Percentiles rank a stretch among this genome's conserved stretches.
These are phyloP conservation scores for Cremastinae sp. DNA, from an alignment of 2,888 invertebrate genomes.

Conservation along the genomic window DNA sequence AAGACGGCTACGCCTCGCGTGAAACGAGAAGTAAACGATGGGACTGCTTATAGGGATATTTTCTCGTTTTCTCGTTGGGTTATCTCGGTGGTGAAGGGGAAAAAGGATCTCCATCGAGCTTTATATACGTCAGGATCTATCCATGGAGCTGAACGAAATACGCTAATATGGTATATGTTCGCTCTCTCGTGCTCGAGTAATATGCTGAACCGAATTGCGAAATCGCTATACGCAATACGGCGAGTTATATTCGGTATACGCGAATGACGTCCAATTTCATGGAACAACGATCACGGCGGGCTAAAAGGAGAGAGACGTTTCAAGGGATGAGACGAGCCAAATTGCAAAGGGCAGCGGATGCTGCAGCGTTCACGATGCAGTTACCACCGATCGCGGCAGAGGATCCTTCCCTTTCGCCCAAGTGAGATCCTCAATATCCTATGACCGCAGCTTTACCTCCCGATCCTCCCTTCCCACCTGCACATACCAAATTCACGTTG, in stretches of 20 bases:
- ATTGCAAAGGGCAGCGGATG: constrained; percentile 56
- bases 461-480: background rate
- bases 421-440: constrained; percentile 22
- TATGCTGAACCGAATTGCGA: constrained; percentile 61
- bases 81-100: constrained; percentile 1
- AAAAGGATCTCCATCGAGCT: constrained; percentile 39
- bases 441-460: background rate
- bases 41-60: constrained; percentile 38
- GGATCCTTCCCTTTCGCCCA: constrained; percentile 51
- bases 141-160: constrained; percentile 53
- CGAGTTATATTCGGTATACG: constrained; percentile 68
- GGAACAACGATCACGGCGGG: constrained; percentile 72
- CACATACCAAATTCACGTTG: background rate
- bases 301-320: constrained; percentile 13
- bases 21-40: constrained; percentile 23
- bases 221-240: constrained; percentile 52
- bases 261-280: constrained; percentile 74
- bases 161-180: constrained; percentile 49
- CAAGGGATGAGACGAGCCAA: constrained; percentile 31
- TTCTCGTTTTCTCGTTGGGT: constrained; percentile 32
- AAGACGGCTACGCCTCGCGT: constrained; percentile 1
- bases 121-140: constrained; percentile 31
- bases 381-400: constrained; percentile 42
- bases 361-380: constrained; percentile 60
- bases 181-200: constrained; percentile 21